phyloP scores from a whole-genome alignment of 2,113 vertebrate genomes.

The Micromys minutus region DNA sequence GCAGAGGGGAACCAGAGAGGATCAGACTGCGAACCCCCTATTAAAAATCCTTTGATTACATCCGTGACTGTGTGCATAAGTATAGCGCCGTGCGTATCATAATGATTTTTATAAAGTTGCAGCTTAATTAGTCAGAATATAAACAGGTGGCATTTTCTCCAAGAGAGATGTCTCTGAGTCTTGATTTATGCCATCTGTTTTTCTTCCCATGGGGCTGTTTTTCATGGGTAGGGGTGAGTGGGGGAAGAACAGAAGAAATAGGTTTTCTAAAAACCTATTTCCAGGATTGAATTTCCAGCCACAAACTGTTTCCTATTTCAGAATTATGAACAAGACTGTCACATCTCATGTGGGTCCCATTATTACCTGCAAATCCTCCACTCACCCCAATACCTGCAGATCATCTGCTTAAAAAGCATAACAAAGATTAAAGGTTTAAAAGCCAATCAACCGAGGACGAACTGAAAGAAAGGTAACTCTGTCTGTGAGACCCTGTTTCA shows the following conservation, averaged over 20 bases:
- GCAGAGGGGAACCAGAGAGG: neutral
- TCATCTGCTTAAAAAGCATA: neutral
- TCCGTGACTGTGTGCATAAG: neutral
- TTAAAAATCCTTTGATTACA: neutral
- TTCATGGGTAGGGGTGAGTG: neutral
- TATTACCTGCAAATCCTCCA: neutral
- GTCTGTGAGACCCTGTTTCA: neutral
- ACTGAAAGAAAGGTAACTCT: neutral
- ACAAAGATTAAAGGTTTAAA: neutral
- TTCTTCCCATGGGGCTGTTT: neutral
- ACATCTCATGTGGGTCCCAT: neutral
- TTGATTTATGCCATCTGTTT: constrained; percentile 54
- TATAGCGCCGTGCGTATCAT: rapidly evolving
- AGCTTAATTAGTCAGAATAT: neutral
- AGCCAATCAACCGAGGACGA: neutral
- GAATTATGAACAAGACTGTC: neutral
- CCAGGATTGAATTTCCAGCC: neutral
- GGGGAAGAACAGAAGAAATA: neutral
- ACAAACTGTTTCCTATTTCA: neutral
- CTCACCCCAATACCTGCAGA: neutral
- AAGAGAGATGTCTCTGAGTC: neutral
- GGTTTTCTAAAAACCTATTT: constrained; percentile 44
- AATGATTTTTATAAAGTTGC: neutral
- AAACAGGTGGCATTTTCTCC: constrained; percentile 39
- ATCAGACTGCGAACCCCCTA: neutral